Conservation (phyloP, 2,888 invertebrate genomes). For the Erannis defoliaria region DNA sequence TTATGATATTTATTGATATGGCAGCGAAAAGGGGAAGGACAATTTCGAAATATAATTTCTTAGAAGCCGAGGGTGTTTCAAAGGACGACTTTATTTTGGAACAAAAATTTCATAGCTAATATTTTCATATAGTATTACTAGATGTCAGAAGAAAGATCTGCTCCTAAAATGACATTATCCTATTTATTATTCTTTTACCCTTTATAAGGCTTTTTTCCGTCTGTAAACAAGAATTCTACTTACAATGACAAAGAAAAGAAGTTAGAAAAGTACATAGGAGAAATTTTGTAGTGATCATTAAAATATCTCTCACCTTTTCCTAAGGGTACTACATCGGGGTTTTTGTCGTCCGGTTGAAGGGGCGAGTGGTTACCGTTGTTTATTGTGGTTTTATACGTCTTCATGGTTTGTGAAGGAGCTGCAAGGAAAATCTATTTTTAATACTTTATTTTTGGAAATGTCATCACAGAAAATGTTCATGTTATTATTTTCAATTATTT, state of each 20-base stretch:
- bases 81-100: not conserved
- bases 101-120: not conserved
- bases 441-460: not conserved
- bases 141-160: not conserved
- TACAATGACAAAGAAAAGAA: not conserved
- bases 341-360: constrained; percentile 94
- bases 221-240: too few species aligned
- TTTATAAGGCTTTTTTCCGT: too few species aligned
- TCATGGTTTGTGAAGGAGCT: constrained; percentile 77
- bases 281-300: constrained; percentile 3
- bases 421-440: constrained; percentile 44
- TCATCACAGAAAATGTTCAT: too few species aligned
- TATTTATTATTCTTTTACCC: not conserved
- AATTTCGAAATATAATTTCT: constrained; percentile 3
- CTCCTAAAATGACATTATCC: not conserved
- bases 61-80: not conserved
- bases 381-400: constrained; percentile 88
- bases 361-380: constrained; percentile 85
- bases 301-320: constrained; percentile 90
- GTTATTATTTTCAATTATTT: too few species aligned
- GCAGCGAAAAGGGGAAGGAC: not conserved
- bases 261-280: not conserved
- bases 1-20: constrained; percentile 23
- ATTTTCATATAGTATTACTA: not conserved
- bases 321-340: constrained; percentile 95